Evolutionary conservation across 2,113 vertebrate genomes (phyloP), one percentile per base, ranked within the genome.

Genomic region (Oreotrochilus melanogaster): DNA sequence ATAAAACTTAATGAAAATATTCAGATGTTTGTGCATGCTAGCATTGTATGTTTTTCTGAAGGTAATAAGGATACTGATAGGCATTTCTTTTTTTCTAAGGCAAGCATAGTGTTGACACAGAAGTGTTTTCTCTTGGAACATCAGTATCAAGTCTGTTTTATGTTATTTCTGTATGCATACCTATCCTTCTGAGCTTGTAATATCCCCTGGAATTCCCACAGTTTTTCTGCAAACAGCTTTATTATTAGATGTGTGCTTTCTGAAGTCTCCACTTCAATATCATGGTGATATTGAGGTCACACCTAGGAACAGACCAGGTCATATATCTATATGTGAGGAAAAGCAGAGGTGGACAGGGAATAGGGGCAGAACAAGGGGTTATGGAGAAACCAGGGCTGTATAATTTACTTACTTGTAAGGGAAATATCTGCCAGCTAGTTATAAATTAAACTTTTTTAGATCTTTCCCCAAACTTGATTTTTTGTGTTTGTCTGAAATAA

Each of bases 191-290:
- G 58, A 76, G 61, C 53, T 87, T 85, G n/a, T 72, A 61, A 65
- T 91, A 54, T 8, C 85, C 28, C 87, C 53, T 76, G 66, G 45
- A 85, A 90, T 90, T 76, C 72, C 54, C 67, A 37, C 1, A n/a
- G 64, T 83, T 93, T 93, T 86, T 86, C 60, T 92, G 50, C 50
- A 54, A 57, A 75, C 39, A 87, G 57, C 30, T 91, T 86, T 91
- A n/a, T 85, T 95, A 75, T 91, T 91, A 91, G 60, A 72, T 81
- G 13, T 17, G 25, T 8, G 5, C 48, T 82, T 85, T 91, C 61
- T 79, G 66, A 82, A 73, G 42, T 69, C 62, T 89, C 47, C 7
- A 6, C 58, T 66, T 81, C 53, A 57, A 21, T 65, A 61, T 79
- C 19, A 10, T n/a, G 31, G 33, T 64, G 69, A 42, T 64, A 61